Percentiles rank a stretch among this genome's conserved stretches.
Evolutionary conservation across 2,888 invertebrate species (phyloP).

Genomic region (Trachelus iudaicus): DNA sequence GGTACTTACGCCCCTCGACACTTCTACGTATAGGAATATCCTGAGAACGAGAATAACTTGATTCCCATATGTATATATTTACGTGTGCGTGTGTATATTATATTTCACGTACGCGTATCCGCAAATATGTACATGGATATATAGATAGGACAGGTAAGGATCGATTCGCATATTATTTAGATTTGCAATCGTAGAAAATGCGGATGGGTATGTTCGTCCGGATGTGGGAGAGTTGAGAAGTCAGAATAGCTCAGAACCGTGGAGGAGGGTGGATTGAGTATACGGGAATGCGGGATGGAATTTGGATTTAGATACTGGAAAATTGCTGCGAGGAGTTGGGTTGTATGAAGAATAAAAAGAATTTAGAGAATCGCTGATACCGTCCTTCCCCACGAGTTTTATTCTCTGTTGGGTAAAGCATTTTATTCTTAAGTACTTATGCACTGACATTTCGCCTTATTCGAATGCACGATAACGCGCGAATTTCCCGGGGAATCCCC

Average conservation of each 20-base stretch:
- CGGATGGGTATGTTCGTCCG: not conserved
- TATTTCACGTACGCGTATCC: not conserved
- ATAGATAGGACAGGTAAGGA: not conserved
- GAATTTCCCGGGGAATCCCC: not conserved
- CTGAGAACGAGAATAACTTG: not conserved
- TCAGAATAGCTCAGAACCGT: not conserved
- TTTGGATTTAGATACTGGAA: not conserved
- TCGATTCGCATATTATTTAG: not conserved
- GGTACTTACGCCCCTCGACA: not conserved
- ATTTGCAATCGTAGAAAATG: not conserved
- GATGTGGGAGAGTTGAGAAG: not conserved
- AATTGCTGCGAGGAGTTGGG: not conserved
- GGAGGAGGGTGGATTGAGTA: not conserved
- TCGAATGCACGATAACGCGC: not conserved
- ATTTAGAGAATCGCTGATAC: not conserved
- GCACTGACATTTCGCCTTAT: not conserved
- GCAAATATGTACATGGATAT: not conserved
- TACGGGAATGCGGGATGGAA: not conserved
- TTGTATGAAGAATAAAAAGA: not conserved
- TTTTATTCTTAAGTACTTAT: not conserved
- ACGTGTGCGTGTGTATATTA: not conserved
- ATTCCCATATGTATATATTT: not conserved
- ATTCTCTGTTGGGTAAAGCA: not conserved
- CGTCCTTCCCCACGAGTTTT: not conserved
- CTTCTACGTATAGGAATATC: not conserved